These are phyloP conservation scores for Diarsia brunnea DNA, from an alignment of 2,888 invertebrate species.

Conservation along the genomic window DNA sequence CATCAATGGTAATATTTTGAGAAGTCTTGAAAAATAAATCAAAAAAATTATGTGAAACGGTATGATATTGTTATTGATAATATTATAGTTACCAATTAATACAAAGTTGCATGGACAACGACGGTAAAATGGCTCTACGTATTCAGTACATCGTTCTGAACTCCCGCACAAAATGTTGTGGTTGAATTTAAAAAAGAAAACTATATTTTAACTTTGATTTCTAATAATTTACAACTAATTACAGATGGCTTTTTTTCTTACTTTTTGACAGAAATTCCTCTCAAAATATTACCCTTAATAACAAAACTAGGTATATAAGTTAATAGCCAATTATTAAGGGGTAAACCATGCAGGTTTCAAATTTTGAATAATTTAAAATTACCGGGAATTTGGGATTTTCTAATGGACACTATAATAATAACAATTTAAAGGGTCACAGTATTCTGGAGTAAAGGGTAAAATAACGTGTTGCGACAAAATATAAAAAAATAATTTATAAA, in stretches of 20 bases:
- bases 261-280: neutral
- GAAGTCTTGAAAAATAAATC: conserved; percentile 11
- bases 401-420: conserved; percentile 49
- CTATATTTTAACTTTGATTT: too few relatives aligned
- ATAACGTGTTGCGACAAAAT: conserved; percentile 31
- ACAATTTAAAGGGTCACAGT: conserved; percentile 5
- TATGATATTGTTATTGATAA: too few relatives aligned
- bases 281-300: conserved; percentile 24
- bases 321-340: conserved; percentile 51
- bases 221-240: too few relatives aligned
- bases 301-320: neutral
- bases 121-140: too few relatives aligned
- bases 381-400: conserved; percentile 28
- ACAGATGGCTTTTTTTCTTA: neutral
- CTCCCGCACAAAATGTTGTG: too few relatives aligned
- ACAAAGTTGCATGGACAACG: too few relatives aligned
- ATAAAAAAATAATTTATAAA: neutral
- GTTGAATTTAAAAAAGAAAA: too few relatives aligned
- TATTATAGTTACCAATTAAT: too few relatives aligned
- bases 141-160: too few relatives aligned
- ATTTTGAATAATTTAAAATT: conserved; percentile 31
- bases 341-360: conserved; percentile 62
- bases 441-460: conserved; percentile 5
- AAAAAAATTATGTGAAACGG: neutral
- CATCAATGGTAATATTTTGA: conserved; percentile 19